phyloP scores from a whole-genome alignment of 2,888 invertebrate species.

The Hypomecis punctinalis region DNA sequence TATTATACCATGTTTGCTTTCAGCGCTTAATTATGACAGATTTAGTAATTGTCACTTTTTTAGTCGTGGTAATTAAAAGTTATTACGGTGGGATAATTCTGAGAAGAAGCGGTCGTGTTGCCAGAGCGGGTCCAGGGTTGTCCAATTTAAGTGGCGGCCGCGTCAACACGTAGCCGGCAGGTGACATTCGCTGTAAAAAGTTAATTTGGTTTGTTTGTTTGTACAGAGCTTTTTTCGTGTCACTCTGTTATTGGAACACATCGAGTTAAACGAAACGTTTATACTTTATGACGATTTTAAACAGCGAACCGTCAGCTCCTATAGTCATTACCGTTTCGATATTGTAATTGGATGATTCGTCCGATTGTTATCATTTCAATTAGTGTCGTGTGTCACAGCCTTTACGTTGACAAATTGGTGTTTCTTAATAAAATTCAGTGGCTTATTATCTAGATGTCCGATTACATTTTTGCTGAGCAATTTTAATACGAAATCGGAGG shows the following conservation, averaged over 20 bases:
- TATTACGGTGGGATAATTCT: slow-evolving; percentile 31
- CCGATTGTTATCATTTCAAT: slow-evolving; percentile 70
- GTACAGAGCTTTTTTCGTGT: slow-evolving; percentile 54
- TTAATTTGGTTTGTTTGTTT: slow-evolving; percentile 55
- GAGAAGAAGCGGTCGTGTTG: slow-evolving; percentile 33
- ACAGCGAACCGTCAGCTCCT: slow-evolving; percentile 62
- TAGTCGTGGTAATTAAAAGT: slow-evolving; percentile 32
- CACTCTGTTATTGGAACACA: slow-evolving; percentile 51
- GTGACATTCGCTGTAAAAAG: slow-evolving; percentile 61
- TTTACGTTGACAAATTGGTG: slow-evolving; percentile 58
- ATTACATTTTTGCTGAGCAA: slow-evolving; percentile 26
- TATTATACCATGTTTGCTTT: slow-evolving; percentile 50
- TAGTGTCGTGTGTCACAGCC: slow-evolving; percentile 52
- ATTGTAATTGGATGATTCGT: slow-evolving; percentile 69
- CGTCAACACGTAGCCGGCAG: slow-evolving; percentile 59
- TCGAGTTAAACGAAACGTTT: slow-evolving; percentile 49
- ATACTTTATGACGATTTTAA: slow-evolving; percentile 56
- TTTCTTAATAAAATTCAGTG: slow-evolving; percentile 43
- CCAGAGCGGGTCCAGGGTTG: slow-evolving; percentile 42
- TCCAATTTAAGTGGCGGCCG: slow-evolving; percentile 67
- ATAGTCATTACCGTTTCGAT: slow-evolving; percentile 63
- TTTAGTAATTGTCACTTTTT: slow-evolving; percentile 44
- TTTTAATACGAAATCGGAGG: slow-evolving; percentile 28
- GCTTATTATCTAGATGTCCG: slow-evolving; percentile 29
- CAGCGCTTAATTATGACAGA: slow-evolving; percentile 50